phyloP scores from a whole-genome alignment of 2,113 vertebrate genomes.

The Oncorhynchus nerka region DNA sequence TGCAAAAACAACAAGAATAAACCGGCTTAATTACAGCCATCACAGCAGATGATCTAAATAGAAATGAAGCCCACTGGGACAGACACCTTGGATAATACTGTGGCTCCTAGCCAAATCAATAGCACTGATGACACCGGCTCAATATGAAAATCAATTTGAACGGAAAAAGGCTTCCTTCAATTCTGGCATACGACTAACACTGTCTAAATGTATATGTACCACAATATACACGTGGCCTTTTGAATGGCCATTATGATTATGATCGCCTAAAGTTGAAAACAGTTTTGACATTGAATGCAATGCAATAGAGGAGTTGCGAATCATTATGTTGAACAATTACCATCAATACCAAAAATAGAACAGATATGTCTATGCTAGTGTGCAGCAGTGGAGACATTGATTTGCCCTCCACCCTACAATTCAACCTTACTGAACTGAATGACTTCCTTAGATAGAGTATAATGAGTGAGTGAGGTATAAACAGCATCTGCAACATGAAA shows the following conservation, averaged over 20 bases:
- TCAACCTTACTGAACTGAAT: background rate
- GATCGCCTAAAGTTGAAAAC: background rate
- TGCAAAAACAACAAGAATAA: constrained; percentile 30
- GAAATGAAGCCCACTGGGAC: background rate
- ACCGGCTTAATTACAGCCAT: constrained; percentile 28
- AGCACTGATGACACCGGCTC: background rate
- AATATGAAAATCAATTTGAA: background rate
- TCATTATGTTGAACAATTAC: background rate
- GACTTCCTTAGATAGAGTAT: background rate
- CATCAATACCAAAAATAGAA: background rate
- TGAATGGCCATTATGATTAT: background rate
- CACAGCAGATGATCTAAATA: constrained; percentile 9
- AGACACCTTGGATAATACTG: background rate
- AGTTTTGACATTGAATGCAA: background rate
- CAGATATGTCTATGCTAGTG: background rate
- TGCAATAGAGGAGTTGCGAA: background rate
- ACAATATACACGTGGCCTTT: background rate
- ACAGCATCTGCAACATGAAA: constrained; percentile 20
- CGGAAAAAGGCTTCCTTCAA: background rate
- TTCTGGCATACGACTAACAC: background rate
- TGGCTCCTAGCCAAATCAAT: background rate
- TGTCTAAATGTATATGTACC: background rate
- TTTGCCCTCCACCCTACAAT: background rate
- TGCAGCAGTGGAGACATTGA: background rate
- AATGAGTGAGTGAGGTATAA: constrained; percentile 7